Percentiles rank a stretch among this genome's conserved stretches.
phyloP scores from a whole-genome alignment of 2,113 vertebrate genomes.

The Salvator merianae region DNA sequence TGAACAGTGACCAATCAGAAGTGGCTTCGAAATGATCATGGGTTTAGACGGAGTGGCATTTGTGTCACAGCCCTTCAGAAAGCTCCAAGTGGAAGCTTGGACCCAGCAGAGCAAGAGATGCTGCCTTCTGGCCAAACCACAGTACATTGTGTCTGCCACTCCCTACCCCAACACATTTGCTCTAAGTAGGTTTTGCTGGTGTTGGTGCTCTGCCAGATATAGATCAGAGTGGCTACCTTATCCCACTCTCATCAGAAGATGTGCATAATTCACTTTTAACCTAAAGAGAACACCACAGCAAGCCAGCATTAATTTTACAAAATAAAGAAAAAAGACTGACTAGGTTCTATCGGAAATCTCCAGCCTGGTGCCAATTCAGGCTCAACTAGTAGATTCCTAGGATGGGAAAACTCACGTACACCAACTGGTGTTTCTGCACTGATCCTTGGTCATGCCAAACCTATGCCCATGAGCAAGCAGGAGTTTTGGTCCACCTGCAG shows the following conservation, averaged over 20 bases:
- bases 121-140: background rate
- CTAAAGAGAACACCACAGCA: background rate
- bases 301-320: background rate
- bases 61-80: conserved; percentile 35
- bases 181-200: background rate
- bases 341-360: background rate
- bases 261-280: background rate
- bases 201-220: conserved; percentile 5
- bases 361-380: background rate
- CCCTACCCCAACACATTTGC: background rate
- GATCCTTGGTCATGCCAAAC: background rate
- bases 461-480: background rate
- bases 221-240: conserved; percentile 11
- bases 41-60: conserved; percentile 40
- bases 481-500: background rate
- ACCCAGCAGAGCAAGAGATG: background rate
- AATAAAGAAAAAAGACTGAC: background rate
- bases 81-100: conserved; percentile 6
- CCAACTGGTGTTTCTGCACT: background rate
- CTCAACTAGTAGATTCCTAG: background rate
- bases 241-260: background rate
- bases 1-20: conserved; percentile 37
- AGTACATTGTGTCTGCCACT: background rate
- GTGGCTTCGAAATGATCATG: conserved; percentile 1
- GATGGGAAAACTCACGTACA: background rate